Evolutionary conservation across 2,113 vertebrate species (phyloP).

Genomic region (Suricata suricatta): DNA sequence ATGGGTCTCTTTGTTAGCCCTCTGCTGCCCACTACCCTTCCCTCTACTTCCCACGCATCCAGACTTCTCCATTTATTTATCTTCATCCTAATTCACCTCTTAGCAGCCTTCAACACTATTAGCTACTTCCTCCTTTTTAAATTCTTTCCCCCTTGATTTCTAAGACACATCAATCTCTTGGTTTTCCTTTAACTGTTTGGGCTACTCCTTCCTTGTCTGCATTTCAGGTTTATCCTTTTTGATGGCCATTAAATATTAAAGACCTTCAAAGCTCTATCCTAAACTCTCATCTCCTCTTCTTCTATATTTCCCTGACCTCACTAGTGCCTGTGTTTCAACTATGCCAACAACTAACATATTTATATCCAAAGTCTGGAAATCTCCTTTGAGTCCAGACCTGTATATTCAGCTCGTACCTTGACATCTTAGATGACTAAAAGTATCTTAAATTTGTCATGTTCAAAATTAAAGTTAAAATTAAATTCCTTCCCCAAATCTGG

Average conservation of each 20-base stretch:
- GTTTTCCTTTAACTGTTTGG: background rate
- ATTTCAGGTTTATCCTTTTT: background rate
- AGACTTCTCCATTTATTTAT: background rate
- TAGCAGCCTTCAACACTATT: background rate
- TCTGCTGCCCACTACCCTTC: background rate
- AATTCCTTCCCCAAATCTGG: background rate
- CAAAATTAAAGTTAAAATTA: slow-evolving; percentile 22
- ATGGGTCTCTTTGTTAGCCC: background rate
- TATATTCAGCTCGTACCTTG: background rate
- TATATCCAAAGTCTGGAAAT: background rate
- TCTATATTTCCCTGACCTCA: background rate
- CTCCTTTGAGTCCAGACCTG: background rate
- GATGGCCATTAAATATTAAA: background rate
- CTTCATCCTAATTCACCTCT: background rate
- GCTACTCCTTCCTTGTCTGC: background rate
- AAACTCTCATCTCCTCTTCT: background rate
- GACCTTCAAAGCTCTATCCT: background rate
- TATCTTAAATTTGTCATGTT: slow-evolving; percentile 30
- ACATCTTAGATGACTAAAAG: background rate
- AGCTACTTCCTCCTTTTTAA: background rate
- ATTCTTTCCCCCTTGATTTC: background rate
- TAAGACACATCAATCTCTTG: background rate
- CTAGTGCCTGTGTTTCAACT: background rate
- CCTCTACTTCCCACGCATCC: background rate
- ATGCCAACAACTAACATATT: background rate